Percentiles rank a stretch among this genome's conserved stretches.
Conservation (phyloP, 1,140 invertebrate species). For the Nebria ingens region DNA sequence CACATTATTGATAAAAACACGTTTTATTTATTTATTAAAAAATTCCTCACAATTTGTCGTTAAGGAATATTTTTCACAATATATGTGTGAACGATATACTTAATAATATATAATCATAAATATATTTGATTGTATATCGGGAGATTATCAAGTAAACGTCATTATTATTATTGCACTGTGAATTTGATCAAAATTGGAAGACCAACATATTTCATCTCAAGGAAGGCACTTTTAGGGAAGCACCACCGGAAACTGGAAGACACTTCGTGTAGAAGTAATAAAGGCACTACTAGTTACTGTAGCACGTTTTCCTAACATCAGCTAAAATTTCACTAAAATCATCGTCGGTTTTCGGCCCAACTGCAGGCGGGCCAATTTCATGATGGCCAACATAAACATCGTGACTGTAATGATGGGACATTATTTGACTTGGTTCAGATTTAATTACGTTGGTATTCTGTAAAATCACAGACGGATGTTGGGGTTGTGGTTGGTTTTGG, state of each 20-base stretch:
- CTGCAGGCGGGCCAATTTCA: slow-evolving; percentile 20
- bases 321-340: slow-evolving; percentile 79
- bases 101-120: too few relatives aligned
- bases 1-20: too few relatives aligned
- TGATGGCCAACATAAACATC: slow-evolving; percentile 21
- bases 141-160: not conserved
- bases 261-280: not conserved
- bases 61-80: too few relatives aligned
- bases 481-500: slow-evolving; percentile 22
- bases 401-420: slow-evolving; percentile 23
- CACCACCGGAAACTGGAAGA: not conserved
- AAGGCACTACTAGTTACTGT: slow-evolving; percentile 65
- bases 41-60: too few relatives aligned
- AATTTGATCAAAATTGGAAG: not conserved
- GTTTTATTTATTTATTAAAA: too few relatives aligned
- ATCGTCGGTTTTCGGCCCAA: slow-evolving; percentile 52
- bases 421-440: slow-evolving; percentile 19
- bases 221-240: not conserved
- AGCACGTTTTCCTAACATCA: slow-evolving; percentile 75
- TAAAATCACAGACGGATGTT: slow-evolving; percentile 35
- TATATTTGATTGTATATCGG: too few relatives aligned
- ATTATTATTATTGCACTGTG: not conserved
- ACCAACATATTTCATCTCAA: not conserved
- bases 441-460: slow-evolving; percentile 34
- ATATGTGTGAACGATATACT: too few relatives aligned